phyloP scores from a whole-genome alignment of 2,113 vertebrate species.

The Oreocharis arfaki region DNA sequence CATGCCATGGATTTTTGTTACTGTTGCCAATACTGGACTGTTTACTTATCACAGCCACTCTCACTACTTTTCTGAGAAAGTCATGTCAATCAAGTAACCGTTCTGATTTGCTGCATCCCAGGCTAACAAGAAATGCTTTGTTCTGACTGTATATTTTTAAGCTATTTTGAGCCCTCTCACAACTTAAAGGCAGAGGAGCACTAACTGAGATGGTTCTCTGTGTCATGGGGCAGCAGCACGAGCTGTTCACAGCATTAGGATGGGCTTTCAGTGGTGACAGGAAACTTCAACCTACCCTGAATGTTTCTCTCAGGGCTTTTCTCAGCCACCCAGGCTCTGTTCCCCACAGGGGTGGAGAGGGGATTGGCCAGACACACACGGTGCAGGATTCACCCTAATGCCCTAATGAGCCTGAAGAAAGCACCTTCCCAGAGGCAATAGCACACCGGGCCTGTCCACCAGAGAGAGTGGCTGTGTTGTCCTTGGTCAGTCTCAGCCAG shows the following conservation, averaged over 20 bases:
- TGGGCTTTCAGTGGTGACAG: neutral
- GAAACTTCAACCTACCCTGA: neutral
- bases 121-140: neutral
- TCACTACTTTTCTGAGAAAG: neutral
- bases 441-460: neutral
- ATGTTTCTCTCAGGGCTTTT: neutral
- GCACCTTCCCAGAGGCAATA: neutral
- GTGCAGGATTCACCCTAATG: neutral
- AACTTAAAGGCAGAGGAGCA: neutral
- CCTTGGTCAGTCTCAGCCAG: neutral
- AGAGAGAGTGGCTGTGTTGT: neutral
- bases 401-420: neutral
- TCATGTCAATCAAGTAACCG: neutral
- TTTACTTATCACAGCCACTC: neutral
- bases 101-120: neutral
- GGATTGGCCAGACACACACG: rapidly evolving
- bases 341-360: neutral
- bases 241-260: neutral
- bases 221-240: neutral
- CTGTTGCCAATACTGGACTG: neutral
- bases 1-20: neutral
- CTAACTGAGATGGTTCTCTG: neutral
- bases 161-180: neutral
- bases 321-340: neutral
- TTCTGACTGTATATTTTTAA: neutral